These are phyloP conservation scores for Tetragnatha montana DNA, from an alignment of 2,888 invertebrate genomes.

Conservation along the genomic window DNA sequence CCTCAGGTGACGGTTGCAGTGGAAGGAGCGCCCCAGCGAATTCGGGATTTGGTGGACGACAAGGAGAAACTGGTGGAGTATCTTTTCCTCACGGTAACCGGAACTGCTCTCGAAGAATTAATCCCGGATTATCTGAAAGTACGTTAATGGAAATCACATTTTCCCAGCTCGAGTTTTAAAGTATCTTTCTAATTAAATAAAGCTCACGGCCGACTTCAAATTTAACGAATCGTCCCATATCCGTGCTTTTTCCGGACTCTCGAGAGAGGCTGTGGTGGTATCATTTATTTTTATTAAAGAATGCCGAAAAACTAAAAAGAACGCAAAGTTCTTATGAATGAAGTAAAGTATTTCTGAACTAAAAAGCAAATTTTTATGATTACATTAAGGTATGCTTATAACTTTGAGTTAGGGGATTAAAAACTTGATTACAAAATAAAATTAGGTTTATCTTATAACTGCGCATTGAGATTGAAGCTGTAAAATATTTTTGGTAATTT, in stretches of 20 bases:
- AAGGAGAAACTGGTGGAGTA: slow-evolving; percentile 51
- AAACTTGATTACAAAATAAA: too few species aligned
- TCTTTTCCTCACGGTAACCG: slow-evolving; percentile 56
- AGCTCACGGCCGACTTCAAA: neutral
- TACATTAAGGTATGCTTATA: too few species aligned
- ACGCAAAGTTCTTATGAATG: too few species aligned
- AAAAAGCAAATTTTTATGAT: too few species aligned
- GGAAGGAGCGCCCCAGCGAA: slow-evolving; percentile 3
- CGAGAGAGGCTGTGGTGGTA: too few species aligned
- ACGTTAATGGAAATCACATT: slow-evolving; percentile 60
- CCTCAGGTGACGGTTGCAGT: neutral
- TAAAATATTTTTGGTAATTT: too few species aligned
- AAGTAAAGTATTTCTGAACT: too few species aligned
- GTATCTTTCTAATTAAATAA: slow-evolving; percentile 15
- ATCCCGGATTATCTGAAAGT: slow-evolving; percentile 67
- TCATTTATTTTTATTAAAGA: too few species aligned
- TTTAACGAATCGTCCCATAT: neutral
- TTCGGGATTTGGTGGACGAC: slow-evolving; percentile 39
- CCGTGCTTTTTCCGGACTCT: neutral
- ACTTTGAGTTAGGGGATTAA: too few species aligned
- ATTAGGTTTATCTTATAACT: too few species aligned
- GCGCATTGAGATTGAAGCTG: too few species aligned
- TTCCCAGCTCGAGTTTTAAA: slow-evolving; percentile 19
- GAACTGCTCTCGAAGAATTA: slow-evolving; percentile 46
- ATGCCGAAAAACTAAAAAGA: too few species aligned